Evolutionary conservation across 2,888 invertebrate genomes (phyloP).

Genomic region (Hydroisotoma schaefferi): DNA sequence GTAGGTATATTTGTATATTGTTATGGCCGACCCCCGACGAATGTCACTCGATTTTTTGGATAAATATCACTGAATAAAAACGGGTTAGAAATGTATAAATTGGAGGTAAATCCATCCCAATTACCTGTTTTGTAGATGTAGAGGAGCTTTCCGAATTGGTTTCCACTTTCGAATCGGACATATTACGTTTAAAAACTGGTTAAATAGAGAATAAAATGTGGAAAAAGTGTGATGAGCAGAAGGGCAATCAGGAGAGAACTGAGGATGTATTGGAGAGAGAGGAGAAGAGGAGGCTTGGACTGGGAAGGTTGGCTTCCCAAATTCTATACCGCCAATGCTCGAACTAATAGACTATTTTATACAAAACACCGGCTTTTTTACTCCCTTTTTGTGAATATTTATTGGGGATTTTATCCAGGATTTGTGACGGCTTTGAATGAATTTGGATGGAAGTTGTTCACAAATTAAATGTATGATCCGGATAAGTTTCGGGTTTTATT

Average conservation of each 20-base stretch:
- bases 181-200: too few species aligned
- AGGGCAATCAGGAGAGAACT: conserved; percentile 15
- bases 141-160: conserved; percentile 33
- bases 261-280: conserved; percentile 21
- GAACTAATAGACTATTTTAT: too few species aligned
- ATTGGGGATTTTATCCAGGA: too few species aligned
- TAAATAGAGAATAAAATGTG: background rate
- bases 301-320: conserved; percentile 2
- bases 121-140: conserved; percentile 19
- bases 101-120: background rate
- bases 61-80: background rate
- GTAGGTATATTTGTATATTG: background rate
- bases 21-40: conserved; percentile 23
- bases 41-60: background rate
- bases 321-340: background rate
- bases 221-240: conserved; percentile 15
- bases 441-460: too few species aligned
- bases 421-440: too few species aligned
- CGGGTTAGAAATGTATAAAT: background rate
- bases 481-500: too few species aligned
- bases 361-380: too few species aligned
- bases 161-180: conserved; percentile 41
- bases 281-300: conserved; percentile 13
- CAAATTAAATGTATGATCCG: too few species aligned
- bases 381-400: too few species aligned